A percentile compares a stretch with the other conserved stretches of the same genome.
Evolutionary conservation across 1,140 invertebrate species (phyloP).

Genomic region (Pogonus chalceus): DNA sequence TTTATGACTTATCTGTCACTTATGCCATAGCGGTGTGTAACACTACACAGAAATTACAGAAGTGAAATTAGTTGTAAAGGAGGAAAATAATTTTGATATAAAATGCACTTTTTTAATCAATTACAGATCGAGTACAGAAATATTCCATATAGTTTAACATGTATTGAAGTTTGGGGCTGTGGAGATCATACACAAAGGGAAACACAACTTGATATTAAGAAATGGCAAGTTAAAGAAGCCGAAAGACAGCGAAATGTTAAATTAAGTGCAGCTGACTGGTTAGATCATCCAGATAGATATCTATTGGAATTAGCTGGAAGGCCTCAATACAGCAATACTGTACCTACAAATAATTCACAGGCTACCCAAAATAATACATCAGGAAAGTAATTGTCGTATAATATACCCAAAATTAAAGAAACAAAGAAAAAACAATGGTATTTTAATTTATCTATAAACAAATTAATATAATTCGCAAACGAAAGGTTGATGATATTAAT

Average conservation of each 20-base stretch:
- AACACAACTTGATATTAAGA: constrained; percentile 75
- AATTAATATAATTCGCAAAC: too few species aligned
- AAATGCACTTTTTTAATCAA: background rate
- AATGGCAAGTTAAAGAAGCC: constrained; percentile 80
- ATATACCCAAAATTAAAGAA: too few species aligned
- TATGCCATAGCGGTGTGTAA: too few species aligned
- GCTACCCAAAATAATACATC: too few species aligned
- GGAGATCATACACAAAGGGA: constrained; percentile 64
- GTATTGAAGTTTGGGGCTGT: constrained; percentile 75
- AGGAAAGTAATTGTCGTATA: too few species aligned
- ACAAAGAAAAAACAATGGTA: too few species aligned
- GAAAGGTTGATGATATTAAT: too few species aligned
- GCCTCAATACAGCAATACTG: constrained; percentile 47
- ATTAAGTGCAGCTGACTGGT: constrained; percentile 73
- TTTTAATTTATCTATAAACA: too few species aligned
- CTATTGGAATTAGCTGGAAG: constrained; percentile 75
- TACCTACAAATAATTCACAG: background rate
- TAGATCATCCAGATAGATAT: constrained; percentile 81
- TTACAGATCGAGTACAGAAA: constrained; percentile 45
- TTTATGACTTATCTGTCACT: too few species aligned
- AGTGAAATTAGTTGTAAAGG: too few species aligned
- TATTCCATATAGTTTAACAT: constrained; percentile 49
- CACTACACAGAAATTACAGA: too few species aligned
- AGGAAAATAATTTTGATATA: too few species aligned
- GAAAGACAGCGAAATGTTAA: constrained; percentile 73